Percentiles rank a stretch among this genome's conserved stretches.
These are phyloP conservation scores for Cerceris rybyensis DNA, from an alignment of 2,888 invertebrate genomes.

Conservation along the genomic window DNA sequence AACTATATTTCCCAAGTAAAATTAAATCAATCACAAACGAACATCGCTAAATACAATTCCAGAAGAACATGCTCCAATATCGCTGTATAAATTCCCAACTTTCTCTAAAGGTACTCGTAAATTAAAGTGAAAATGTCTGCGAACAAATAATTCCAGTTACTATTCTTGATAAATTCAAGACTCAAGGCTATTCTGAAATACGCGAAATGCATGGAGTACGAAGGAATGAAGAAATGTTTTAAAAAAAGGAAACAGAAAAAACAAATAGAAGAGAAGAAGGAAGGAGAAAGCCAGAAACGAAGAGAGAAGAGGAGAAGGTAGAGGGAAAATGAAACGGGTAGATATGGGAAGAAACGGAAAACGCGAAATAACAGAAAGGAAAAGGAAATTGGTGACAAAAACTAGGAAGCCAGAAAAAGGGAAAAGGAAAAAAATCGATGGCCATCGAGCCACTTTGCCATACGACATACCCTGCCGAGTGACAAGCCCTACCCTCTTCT, in stretches of 20 bases:
- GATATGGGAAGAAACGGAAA: constrained; percentile 4
- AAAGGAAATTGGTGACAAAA: constrained; percentile 28
- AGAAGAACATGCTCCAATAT: no score
- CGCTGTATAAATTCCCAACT: no score
- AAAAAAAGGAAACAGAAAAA: background rate
- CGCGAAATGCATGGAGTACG: background rate
- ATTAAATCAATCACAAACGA: no score
- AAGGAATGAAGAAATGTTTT: background rate
- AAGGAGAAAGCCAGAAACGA: background rate
- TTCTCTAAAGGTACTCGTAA: no score
- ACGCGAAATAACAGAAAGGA: constrained; percentile 18
- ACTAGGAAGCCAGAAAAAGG: constrained; percentile 17
- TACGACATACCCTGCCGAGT: constrained; percentile 36
- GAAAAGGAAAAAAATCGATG: constrained; percentile 34
- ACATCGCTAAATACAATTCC: no score
- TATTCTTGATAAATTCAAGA: background rate
- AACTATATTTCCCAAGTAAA: no score
- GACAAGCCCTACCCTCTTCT: constrained; percentile 29
- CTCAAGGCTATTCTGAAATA: background rate
- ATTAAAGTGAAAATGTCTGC: no score
- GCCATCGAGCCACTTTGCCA: constrained; percentile 40
- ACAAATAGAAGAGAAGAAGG: background rate
- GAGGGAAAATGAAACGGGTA: constrained; percentile 3
- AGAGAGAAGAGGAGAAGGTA: background rate
- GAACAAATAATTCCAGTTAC: no score